phyloP scores from a whole-genome alignment of 2,888 invertebrate species.

The Stenolophus ochropezus region DNA sequence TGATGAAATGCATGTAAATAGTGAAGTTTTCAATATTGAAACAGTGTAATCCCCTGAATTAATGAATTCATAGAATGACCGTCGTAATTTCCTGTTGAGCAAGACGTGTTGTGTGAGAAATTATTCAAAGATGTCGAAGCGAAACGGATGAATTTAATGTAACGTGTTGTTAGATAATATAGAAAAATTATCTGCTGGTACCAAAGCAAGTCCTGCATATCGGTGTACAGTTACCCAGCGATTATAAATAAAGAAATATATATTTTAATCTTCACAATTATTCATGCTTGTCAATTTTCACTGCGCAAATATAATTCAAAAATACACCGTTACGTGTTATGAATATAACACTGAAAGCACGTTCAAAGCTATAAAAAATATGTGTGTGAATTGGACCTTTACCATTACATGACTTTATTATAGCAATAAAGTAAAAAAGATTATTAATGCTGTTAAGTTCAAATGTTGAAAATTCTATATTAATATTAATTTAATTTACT shows the following conservation, averaged over 20 bases:
- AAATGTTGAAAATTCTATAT: too few relatives aligned
- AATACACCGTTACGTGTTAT: conserved; percentile 2
- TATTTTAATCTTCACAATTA: conserved; percentile 13
- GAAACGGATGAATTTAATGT: conserved; percentile 20
- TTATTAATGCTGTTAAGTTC: too few relatives aligned
- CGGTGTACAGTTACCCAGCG: neutral
- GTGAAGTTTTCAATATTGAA: neutral
- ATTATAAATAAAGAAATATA: neutral
- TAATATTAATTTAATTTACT: too few relatives aligned
- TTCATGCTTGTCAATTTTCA: conserved; percentile 6
- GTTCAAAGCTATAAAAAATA: neutral
- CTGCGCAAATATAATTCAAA: conserved; percentile 11
- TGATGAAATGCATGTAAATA: neutral
- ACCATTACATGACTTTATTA: neutral
- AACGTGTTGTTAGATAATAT: conserved; percentile 17
- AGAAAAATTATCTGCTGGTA: neutral
- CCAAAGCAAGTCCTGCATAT: neutral
- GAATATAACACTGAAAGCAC: neutral
- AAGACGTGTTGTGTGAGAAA: neutral
- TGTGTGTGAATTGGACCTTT: neutral
- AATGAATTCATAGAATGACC: neutral
- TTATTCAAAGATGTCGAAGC: conserved; percentile 2
- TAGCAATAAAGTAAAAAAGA: neutral
- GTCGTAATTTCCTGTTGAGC: neutral
- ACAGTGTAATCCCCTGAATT: neutral